Base-by-base conservation (phyloP, 2,113 vertebrate species). In the Acanthochromis polyacanthus region DNA sequence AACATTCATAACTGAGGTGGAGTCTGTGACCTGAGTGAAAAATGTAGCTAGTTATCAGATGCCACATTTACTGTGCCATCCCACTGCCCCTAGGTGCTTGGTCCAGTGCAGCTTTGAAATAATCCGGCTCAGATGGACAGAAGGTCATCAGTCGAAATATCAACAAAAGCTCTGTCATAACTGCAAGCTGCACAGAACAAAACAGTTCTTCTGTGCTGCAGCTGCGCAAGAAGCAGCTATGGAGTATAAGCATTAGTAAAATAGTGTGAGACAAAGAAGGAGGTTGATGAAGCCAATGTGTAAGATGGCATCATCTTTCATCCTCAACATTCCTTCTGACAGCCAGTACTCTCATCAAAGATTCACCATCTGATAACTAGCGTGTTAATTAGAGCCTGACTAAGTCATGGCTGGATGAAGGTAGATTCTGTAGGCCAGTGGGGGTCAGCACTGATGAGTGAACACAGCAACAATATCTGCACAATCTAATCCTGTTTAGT, bases 231-330 rank as follows among this genome's bases (percentile, higher is more conserved):
- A 59, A 65, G 50, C 23, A 14, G 40, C 25, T 71, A 40, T n/a
- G 4, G 43, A 17, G 23, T 32, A 43, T 30, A 10, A 15, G 46
- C 71, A 64, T 61, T 36, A 20, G 43, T 55, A 4, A 69, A 61
- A 84, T 75, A 61, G 75, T 55, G 75, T 23, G 38, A 82, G 72
- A 64, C 45, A 70, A 63, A 63, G 40, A 50, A 12, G 16, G 1
- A n/a, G 7, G 16, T 40, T 69, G 75, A 77, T 84, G 46, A 65
- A 68, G 59, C 14, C 71, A 55, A 77, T 58, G 71, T 69, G 60
- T 62, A 71, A 80, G 15, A 71, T 10, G 69, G 84, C 50, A 38
- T 90, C 61, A 62, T 62, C 22, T 89, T 83, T 73, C 84, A 80
- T 66, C 55, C 4, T 69, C 30, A 71, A 50, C 60, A 53, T 69